Conservation (phyloP, 2,113 vertebrate species). For the Bos javanicus region DNA sequence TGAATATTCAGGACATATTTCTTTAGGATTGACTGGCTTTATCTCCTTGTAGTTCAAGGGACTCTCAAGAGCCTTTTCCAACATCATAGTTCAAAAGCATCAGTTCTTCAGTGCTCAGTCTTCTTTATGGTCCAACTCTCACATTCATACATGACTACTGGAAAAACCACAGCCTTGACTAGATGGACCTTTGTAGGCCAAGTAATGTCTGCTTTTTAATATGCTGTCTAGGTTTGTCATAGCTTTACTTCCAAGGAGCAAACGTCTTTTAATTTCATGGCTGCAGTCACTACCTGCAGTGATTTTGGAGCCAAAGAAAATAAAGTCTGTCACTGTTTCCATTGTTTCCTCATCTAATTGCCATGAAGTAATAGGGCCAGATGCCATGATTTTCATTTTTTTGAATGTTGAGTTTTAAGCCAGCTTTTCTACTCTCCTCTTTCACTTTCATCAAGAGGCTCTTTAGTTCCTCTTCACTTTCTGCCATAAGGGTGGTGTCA, state of each 20-base stretch:
- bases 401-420: background rate
- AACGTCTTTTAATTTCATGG: fast-evolving
- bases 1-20: background rate
- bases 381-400: background rate
- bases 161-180: background rate
- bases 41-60: background rate
- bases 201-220: background rate
- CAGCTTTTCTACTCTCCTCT: background rate
- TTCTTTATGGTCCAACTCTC: background rate
- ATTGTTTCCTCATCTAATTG: background rate
- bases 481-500: background rate
- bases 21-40: background rate
- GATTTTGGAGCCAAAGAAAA: background rate
- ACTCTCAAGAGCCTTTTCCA: background rate
- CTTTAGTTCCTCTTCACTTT: background rate
- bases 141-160: background rate
- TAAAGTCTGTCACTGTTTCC: background rate
- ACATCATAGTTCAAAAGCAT: background rate
- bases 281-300: background rate
- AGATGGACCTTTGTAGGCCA: background rate
- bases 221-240: background rate
- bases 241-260: background rate
- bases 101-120: background rate
- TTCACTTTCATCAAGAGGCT: background rate
- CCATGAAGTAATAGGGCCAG: background rate